These are phyloP conservation scores for Carapus acus DNA, from an alignment of 2,797 vertebrate species.

Conservation along the genomic window DNA sequence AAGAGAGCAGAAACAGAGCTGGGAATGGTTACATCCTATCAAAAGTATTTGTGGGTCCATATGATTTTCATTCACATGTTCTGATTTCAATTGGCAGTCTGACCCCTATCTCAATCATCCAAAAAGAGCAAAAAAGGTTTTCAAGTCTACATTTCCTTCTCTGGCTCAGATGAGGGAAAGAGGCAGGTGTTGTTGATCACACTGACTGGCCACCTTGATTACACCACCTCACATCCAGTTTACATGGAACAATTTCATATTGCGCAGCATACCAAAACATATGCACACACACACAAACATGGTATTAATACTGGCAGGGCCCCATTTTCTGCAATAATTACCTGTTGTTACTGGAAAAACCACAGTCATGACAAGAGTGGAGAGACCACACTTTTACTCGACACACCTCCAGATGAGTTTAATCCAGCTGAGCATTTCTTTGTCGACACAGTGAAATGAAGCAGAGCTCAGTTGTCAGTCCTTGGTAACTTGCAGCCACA, in stretches of 20 bases:
- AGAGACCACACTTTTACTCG: slow-evolving; percentile 23
- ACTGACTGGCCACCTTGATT: slow-evolving; percentile 8
- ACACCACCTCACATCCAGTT: slow-evolving; percentile 33
- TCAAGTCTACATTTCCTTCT: neutral
- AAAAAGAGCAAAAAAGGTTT: neutral
- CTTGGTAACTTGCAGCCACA: slow-evolving; percentile 48
- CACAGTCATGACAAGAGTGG: slow-evolving; percentile 15
- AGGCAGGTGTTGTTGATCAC: slow-evolving; percentile 22
- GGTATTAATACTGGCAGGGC: slow-evolving; percentile 27
- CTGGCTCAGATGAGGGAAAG: slow-evolving; percentile 5
- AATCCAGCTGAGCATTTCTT: slow-evolving; percentile 47
- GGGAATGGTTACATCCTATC: neutral
- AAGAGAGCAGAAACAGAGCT: no score
- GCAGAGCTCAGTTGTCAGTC: slow-evolving; percentile 12
- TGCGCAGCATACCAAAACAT: slow-evolving; percentile 17
- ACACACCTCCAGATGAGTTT: slow-evolving; percentile 9
- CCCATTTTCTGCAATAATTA: slow-evolving; percentile 5
- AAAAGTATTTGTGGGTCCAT: neutral
- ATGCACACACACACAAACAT: neutral
- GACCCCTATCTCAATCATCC: neutral
- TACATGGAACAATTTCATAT: slow-evolving; percentile 27
- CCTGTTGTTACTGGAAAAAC: slow-evolving; percentile 35
- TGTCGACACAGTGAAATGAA: slow-evolving; percentile 30
- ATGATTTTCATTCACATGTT: neutral
- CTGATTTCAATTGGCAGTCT: neutral